phyloP scores from a whole-genome alignment of 1,140 invertebrate genomes.

The Geopemphigus sp. region DNA sequence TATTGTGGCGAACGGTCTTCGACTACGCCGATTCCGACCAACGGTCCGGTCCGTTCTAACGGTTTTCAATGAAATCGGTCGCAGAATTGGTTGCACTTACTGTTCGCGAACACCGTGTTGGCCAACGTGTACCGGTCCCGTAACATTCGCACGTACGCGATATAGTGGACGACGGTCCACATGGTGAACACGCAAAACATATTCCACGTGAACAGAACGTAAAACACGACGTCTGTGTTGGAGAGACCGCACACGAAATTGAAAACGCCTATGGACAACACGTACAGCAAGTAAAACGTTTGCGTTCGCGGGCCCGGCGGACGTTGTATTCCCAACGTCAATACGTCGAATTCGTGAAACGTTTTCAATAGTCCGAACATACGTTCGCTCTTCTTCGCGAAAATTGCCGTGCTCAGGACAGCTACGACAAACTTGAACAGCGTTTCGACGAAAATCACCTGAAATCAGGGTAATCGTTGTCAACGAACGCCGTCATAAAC shows the following conservation, averaged over 20 bases:
- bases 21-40: too few species aligned
- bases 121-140: background rate
- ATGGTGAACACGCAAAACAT: background rate
- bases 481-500: too few species aligned
- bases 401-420: background rate
- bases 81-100: background rate
- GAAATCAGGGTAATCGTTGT: background rate
- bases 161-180: background rate
- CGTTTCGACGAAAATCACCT: constrained; percentile 16
- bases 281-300: background rate
- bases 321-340: background rate
- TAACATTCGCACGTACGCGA: background rate
- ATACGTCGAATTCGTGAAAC: background rate
- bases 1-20: too few species aligned
- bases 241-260: background rate
- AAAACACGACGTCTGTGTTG: background rate
- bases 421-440: background rate
- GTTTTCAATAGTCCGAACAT: background rate
- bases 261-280: background rate
- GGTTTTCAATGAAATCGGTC: too few species aligned
- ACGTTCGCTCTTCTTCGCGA: background rate
- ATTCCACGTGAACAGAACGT: background rate
- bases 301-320: background rate
- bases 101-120: background rate
- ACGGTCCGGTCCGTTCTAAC: too few species aligned